Evolutionary conservation across 2,797 vertebrate species (phyloP), one percentile per base, ranked within the genome.

Genomic region (Coranthus polyacanthus): DNA sequence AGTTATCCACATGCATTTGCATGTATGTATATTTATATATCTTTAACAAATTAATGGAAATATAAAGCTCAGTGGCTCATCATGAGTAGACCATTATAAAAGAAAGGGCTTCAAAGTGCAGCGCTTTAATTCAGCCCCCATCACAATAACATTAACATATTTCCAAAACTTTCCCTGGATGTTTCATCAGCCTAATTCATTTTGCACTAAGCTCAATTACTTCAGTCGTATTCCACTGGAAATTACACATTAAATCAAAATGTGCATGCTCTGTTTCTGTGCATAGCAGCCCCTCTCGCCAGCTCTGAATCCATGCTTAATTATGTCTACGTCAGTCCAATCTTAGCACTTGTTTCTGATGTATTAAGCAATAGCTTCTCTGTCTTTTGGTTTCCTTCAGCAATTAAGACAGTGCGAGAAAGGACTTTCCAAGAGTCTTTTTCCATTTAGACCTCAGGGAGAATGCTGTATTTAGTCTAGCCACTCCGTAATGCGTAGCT

Each of bases 131-230:
- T 77, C n/a, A n/a, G n/a, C n/a, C n/a, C n/a, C n/a, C n/a, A n/a
- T n/a, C n/a, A 84, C 65, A 84, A 82, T 74, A 78, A 80, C 67
- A 66, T 68, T 58, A 54, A 26, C 44, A 56, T 6, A 46, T 53
- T 80, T 72, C 53, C 29, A 18, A 62, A 86, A 82, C 47, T 74
- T 86, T 82, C 49, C 41, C 21, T 12, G 36, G 29, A 72, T 56
- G 71, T 86, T 87, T 83, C 79, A 79, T 88, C 74, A 74, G 51
- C 68, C 45, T 83, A 66, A 86, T 78, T 84, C 70, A 85, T 84
- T 89, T 81, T 79, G 71, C 47, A 61, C 55, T 52, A 69, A 82
- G 58, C 77, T 84, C 55, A 82, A 82, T 86, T 82, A 75, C 82
- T 79, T 82, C 57, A 79, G 63, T 82, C 65, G 63, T 76, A 82